Conservation (phyloP, 2,797 vertebrate genomes). For the Enteromius thamalakanensis region DNA sequence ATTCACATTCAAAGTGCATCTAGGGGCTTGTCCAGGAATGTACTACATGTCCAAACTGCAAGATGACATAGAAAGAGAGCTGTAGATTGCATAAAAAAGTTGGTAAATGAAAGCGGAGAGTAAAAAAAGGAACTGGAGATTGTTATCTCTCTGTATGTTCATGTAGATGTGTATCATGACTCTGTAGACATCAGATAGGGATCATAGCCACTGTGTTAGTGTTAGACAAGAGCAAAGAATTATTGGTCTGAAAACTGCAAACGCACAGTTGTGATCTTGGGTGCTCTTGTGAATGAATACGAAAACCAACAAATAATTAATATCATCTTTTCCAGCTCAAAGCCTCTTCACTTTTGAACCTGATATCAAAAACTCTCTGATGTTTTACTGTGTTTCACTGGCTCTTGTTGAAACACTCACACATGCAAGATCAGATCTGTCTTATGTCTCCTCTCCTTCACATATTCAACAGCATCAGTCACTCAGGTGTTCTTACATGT, state of each 20-base stretch:
- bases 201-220: constrained; percentile 34
- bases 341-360: constrained; percentile 31
- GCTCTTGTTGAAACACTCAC: constrained; percentile 47
- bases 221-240: constrained; percentile 33
- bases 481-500: constrained; percentile 57
- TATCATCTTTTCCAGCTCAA: constrained; percentile 39
- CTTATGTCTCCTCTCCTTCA: constrained; percentile 34
- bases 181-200: constrained; percentile 42
- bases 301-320: constrained; percentile 24
- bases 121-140: constrained; percentile 33
- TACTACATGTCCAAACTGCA: constrained; percentile 59
- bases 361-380: constrained; percentile 22
- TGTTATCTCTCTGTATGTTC: constrained; percentile 41
- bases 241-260: constrained; percentile 17
- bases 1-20: constrained; percentile 53
- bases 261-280: constrained; percentile 34
- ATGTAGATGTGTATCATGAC: constrained; percentile 49
- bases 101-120: constrained; percentile 15
- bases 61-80: constrained; percentile 39
- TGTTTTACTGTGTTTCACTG: constrained; percentile 41
- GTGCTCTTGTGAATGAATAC: constrained; percentile 10
- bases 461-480: constrained; percentile 42
- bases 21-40: constrained; percentile 65
- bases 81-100: constrained; percentile 26
- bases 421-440: constrained; percentile 53